These are phyloP conservation scores for Drosophila chauvacae DNA, from an alignment of 1,140 invertebrate genomes.

Conservation along the genomic window DNA sequence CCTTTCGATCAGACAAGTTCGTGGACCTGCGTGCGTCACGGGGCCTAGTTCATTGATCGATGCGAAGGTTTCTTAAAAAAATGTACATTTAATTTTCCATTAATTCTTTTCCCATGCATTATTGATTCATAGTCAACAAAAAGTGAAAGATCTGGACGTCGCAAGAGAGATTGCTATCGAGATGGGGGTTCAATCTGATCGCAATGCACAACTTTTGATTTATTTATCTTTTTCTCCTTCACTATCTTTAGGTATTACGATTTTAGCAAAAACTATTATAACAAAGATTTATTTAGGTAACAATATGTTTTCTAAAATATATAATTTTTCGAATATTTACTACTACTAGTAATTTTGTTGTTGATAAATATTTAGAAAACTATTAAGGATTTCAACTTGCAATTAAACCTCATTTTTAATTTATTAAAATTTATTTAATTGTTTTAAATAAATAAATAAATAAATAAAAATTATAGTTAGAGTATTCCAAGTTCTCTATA, in stretches of 20 bases:
- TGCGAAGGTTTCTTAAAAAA: constrained; percentile 49
- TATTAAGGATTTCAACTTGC: neutral
- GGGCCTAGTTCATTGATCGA: constrained; percentile 60
- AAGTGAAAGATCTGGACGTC: constrained; percentile 39
- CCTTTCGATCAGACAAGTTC: constrained; percentile 40
- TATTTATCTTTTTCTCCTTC: neutral
- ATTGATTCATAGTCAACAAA: constrained; percentile 32
- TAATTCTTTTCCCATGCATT: constrained; percentile 39
- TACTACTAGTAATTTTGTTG: neutral
- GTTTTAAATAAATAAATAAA: neutral
- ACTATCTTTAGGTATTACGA: neutral
- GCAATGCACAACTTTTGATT: neutral
- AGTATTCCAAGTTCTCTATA: neutral
- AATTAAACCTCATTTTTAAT: neutral
- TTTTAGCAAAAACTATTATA: neutral
- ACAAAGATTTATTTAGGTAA: too few relatives aligned
- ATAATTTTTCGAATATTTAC: too few relatives aligned
- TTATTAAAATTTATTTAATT: neutral
- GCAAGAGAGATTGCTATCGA: constrained; percentile 13
- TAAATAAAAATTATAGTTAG: neutral
- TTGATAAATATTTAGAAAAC: neutral
- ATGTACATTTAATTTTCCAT: constrained; percentile 61
- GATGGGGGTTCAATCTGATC: constrained; percentile 9
- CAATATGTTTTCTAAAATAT: too few relatives aligned
- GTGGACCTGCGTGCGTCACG: constrained; percentile 39